Conservation (phyloP, 2,797 vertebrate genomes). For the Girardinus metallicus region DNA sequence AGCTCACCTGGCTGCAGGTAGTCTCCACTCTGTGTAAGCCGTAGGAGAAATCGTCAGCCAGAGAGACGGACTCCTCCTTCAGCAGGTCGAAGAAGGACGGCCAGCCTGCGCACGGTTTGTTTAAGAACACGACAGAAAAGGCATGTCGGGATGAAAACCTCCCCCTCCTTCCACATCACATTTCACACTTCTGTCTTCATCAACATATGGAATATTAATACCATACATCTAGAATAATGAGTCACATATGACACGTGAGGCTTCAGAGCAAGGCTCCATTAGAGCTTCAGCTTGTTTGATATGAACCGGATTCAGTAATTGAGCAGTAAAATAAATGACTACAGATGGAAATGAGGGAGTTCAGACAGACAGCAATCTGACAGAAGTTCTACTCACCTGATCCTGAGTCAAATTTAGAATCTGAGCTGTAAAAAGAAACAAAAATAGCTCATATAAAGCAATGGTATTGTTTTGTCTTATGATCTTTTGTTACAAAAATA, state of each 20-base stretch:
- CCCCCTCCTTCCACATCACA: not conserved
- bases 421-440: slow-evolving; percentile 86
- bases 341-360: not conserved
- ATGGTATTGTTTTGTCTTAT: not conserved
- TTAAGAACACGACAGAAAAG: not conserved
- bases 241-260: not conserved
- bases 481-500: not conserved
- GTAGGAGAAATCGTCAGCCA: slow-evolving; percentile 89
- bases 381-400: slow-evolving; percentile 87
- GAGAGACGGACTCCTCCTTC: slow-evolving; percentile 81
- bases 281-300: not conserved
- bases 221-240: not conserved
- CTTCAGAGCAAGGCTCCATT: not conserved
- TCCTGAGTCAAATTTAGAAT: slow-evolving; percentile 94
- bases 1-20: slow-evolving; percentile 88
- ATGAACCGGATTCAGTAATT: not conserved
- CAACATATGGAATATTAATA: not conserved
- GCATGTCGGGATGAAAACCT: not conserved
- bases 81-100: slow-evolving; percentile 93
- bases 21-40: slow-evolving; percentile 95
- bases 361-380: not conserved
- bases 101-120: slow-evolving; percentile 84
- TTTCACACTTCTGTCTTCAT: not conserved
- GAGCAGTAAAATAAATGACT: not conserved
- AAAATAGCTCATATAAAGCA: not conserved